A percentile compares a stretch with the other conserved stretches of the same genome.
phyloP scores from a whole-genome alignment of 2,113 vertebrate species.

The Salvelinus namaycush region DNA sequence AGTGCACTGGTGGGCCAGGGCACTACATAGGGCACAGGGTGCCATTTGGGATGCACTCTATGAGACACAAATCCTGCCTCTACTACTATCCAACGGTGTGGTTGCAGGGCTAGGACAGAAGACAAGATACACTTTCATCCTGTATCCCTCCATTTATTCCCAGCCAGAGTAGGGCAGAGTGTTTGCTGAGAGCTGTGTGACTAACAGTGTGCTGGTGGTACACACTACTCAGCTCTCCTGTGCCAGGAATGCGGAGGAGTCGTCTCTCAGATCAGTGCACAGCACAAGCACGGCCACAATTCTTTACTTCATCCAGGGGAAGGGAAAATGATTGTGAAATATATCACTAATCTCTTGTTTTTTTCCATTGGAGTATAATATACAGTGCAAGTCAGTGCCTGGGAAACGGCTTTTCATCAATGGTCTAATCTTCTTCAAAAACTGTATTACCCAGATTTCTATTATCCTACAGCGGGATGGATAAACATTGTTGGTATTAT shows the following conservation, averaged over 20 bases:
- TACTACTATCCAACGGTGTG: conserved; percentile 51
- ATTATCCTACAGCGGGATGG: too few relatives aligned
- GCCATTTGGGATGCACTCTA: not conserved
- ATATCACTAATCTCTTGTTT: not conserved
- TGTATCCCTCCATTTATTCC: conserved; percentile 52
- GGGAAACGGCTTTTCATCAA: not conserved
- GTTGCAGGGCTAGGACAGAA: conserved; percentile 47
- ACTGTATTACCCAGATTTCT: too few relatives aligned
- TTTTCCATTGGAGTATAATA: not conserved
- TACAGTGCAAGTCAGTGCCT: not conserved
- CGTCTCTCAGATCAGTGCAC: conserved; percentile 22
- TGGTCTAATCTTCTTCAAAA: not conserved
- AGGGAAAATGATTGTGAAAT: not conserved
- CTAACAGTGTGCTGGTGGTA: conserved; percentile 44
- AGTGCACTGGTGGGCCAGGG: too few relatives aligned
- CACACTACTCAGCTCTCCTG: conserved; percentile 31
- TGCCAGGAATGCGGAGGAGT: conserved; percentile 57
- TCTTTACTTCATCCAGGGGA: conserved; percentile 8
- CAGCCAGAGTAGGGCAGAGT: conserved; percentile 11
- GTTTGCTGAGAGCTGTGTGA: conserved; percentile 42
- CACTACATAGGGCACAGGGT: too few relatives aligned
- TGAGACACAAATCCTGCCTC: conserved; percentile 36
- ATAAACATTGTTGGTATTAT: too few relatives aligned
- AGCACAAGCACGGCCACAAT: conserved; percentile 20
- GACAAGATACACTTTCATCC: conserved; percentile 53